Base-by-base conservation (phyloP, 2,113 vertebrate genomes). In the Toxostoma redivivum region DNA sequence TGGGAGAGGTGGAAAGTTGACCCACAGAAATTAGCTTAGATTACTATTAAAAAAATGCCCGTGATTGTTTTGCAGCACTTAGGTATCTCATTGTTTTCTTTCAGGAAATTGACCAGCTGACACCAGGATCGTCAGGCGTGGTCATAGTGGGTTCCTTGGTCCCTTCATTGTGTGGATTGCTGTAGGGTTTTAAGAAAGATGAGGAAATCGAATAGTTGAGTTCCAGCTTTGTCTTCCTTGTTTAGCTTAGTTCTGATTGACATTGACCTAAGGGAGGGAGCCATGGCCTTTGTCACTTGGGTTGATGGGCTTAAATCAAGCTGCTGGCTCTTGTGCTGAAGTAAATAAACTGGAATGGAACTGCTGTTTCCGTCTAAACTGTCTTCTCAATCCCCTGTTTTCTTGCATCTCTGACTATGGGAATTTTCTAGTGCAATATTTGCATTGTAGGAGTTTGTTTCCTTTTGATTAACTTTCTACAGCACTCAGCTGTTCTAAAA, bases 101-200 rank as follows among this genome's bases (percentile, higher is more conserved):
- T 54, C 42, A 85, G 45, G 67, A 69, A 42, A 53, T 3, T 48
- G 69, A n/a, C 24, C 27, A 25, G 25, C 33, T 38, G 42, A 47
- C 15, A 9, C 5, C 0, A 1, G 42, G 37, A 42, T 35, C 1
- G 2, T 33, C 0, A 0, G 37, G 17, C 3, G 0, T 9, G 79
- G 64, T 31, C 19, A 5, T 40, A 16, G 30, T 37, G 21, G 11
- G 12, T 65, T 85, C 23, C 62, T 70, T 7, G 20, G 27, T 15
- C 20, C 44, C 69, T 64, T 56, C 10, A 3, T 21, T 40, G 38
- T 42, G 20, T 51, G 37, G 5, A 8, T 76, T 7, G 3, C 21
- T 53, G 5, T 5, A 81, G 42, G 38, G 7, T 62, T 86, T 86
- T 81, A 24, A 27, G 50, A 80, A 91, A 57, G 45, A 70, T 35